Evolutionary conservation across 1,140 invertebrate species (phyloP).

Genomic region (Cherax destructor): DNA sequence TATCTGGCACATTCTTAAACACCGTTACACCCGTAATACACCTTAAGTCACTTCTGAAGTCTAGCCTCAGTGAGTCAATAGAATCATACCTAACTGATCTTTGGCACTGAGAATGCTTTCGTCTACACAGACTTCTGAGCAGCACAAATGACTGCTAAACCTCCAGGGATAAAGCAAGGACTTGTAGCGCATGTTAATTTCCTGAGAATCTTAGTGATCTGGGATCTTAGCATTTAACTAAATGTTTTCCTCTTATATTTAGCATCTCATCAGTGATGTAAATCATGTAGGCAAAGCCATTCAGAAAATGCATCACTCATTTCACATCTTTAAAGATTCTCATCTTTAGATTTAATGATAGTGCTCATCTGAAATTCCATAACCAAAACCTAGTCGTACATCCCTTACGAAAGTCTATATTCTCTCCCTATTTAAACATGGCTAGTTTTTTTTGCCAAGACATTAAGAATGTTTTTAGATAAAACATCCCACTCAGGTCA

Average conservation of each 20-base stretch:
- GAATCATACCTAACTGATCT: neutral
- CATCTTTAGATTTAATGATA: neutral
- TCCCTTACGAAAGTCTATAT: neutral
- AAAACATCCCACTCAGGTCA: neutral
- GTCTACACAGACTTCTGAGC: neutral
- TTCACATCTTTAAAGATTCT: neutral
- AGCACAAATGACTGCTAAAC: neutral
- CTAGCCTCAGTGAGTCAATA: slow-evolving; percentile 4
- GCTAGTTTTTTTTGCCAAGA: neutral
- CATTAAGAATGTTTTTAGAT: neutral
- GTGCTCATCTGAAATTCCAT: neutral
- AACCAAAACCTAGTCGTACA: neutral
- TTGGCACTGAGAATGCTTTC: neutral
- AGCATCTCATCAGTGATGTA: neutral
- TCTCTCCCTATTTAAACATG: neutral
- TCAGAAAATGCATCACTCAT: neutral
- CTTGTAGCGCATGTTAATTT: neutral
- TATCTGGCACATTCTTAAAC: slow-evolving; percentile 19
- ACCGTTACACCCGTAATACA: slow-evolving; percentile 12
- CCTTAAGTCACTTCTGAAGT: slow-evolving; percentile 6
- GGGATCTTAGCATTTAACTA: neutral
- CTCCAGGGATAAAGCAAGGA: neutral
- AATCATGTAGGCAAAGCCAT: neutral
- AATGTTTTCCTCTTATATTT: neutral
- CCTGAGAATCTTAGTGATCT: neutral